Base-by-base conservation (phyloP, 2,888 invertebrate genomes). In the Tortricodes alternella region DNA sequence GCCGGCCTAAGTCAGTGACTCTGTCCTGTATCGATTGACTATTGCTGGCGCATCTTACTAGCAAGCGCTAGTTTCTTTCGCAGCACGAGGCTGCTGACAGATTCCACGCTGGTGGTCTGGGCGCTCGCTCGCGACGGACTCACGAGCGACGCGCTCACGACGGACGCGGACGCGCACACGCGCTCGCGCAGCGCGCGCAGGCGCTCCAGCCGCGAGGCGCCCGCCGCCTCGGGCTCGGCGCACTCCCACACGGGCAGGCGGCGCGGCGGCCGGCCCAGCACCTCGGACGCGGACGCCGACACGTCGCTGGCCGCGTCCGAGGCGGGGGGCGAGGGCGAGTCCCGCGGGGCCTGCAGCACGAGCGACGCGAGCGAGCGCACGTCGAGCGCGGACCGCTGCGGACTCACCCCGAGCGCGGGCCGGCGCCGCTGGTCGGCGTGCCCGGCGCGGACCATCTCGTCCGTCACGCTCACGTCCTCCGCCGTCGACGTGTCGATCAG, bases 401-500 rank as follows among this genome's bases (percentile, higher is more conserved):
- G 67, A 80, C 83, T 83, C 68, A 85, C 86, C 67, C 62, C 53
- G 57, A 79, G 73, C 63, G 76, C 73, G 48, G 75, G 70, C 74
- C 68, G 77, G 50, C 48, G 18, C 21, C 79, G 73, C 60, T 66
- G 37, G 73, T 82, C 86, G 4, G 93, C 93, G 73, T 87, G 83
- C 0, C 91, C 91, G 58, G 87, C 78, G 62, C 83, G 75, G 7
- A 92, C 78, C 58, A 93, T 72, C 61, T 79, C 73, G 58, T 81
- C 78, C 72, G 91, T 86, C 60, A 93, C 70, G 76, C 86, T 89
- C 53, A 90, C 69, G 78, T 93, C 92, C 9, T 80, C 73, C 2
- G 68, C 74, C 21, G 78, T 77, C 4, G 82, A 68, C 24, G 92
- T 92, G 80, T 93, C 92, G 52, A 91, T 85, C 61, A 93, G 80